phyloP scores from a whole-genome alignment of 2,797 vertebrate genomes.

The Melanotaenia pygmaea region DNA sequence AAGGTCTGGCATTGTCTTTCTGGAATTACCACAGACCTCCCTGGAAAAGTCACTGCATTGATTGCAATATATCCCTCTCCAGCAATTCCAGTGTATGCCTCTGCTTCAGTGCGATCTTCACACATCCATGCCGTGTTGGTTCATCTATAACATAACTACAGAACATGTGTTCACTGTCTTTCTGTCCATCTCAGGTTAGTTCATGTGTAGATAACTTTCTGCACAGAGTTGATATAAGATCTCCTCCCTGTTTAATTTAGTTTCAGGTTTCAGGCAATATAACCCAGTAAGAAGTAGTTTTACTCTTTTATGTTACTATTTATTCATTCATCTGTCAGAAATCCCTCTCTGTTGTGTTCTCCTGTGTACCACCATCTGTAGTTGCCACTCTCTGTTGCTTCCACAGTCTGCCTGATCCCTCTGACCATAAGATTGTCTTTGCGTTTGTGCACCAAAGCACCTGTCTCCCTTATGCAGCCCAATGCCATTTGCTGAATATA shows the following conservation, averaged over 20 bases:
- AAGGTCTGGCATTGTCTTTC: not conserved
- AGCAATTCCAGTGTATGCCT: no score
- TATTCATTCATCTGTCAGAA: constrained; percentile 14
- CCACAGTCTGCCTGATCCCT: constrained; percentile 18
- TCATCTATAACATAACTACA: not conserved
- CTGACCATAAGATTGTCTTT: constrained; percentile 32
- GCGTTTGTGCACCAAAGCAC: constrained; percentile 33
- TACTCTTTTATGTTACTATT: not conserved
- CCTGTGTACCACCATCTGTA: constrained; percentile 33
- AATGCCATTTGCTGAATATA: constrained; percentile 55
- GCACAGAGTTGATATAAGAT: no score
- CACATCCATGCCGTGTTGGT: not conserved
- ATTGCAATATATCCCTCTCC: not conserved
- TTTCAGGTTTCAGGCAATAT: not conserved
- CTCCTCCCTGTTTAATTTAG: no score
- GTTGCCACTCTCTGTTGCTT: constrained; percentile 22
- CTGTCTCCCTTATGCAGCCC: not conserved
- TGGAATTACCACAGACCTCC: not conserved
- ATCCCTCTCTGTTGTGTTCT: not conserved
- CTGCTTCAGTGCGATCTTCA: not conserved
- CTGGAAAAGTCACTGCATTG: not conserved
- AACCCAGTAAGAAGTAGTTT: not conserved
- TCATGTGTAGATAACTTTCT: no score
- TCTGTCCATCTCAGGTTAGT: no score
- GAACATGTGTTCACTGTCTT: no score